Evolutionary conservation across 2,797 vertebrate genomes (phyloP).

Genomic region (Periophthalmus magnuspinnatus): DNA sequence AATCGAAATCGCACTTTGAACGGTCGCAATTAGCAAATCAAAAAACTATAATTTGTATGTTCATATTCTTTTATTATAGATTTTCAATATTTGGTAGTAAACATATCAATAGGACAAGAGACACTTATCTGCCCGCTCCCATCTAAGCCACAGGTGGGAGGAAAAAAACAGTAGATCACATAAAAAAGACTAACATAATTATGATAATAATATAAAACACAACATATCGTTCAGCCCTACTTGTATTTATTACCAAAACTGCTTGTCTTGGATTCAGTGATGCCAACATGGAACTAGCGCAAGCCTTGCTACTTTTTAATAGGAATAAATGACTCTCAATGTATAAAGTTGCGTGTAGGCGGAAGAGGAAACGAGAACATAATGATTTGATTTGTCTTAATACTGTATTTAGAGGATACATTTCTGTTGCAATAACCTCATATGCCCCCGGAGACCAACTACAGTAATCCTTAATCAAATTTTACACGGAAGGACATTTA

Average conservation of each 20-base stretch:
- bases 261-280: background rate
- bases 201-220: too few species aligned
- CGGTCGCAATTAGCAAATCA: too few species aligned
- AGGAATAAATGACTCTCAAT: background rate
- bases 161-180: too few species aligned
- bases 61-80: too few species aligned
- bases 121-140: too few species aligned
- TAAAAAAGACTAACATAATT: too few species aligned
- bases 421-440: conserved; percentile 13
- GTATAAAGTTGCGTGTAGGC: background rate
- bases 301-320: background rate
- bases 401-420: conserved; percentile 24
- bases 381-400: conserved; percentile 19
- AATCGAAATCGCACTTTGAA: too few species aligned
- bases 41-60: too few species aligned
- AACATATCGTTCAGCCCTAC: too few species aligned
- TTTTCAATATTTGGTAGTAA: too few species aligned
- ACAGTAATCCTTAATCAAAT: conserved; percentile 29
- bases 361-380: conserved; percentile 1
- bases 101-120: too few species aligned
- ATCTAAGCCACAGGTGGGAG: too few species aligned
- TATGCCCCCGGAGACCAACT: conserved; percentile 25
- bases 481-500: conserved; percentile 20
- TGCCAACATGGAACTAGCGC: background rate
- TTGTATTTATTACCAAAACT: conserved; percentile 2